Evolutionary conservation across 2,797 vertebrate species (phyloP).

Genomic region (Enteromius argenteus): DNA sequence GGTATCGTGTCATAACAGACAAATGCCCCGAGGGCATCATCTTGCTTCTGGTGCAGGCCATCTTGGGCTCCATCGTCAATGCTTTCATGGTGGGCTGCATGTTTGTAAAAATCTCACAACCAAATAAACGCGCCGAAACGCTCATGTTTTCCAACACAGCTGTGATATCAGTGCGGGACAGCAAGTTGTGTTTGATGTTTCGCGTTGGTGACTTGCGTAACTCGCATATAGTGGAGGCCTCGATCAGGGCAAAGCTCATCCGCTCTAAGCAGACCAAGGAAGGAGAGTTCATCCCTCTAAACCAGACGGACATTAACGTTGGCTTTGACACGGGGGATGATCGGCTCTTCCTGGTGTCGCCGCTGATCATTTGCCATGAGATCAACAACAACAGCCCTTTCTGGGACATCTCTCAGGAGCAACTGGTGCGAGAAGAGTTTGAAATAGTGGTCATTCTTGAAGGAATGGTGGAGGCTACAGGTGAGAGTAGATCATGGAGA

Average conservation of each 20-base stretch:
- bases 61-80: slow-evolving; percentile 70
- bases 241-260: slow-evolving; percentile 69
- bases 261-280: slow-evolving; percentile 68
- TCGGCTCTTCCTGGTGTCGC: slow-evolving; percentile 70
- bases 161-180: slow-evolving; percentile 66
- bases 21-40: slow-evolving; percentile 68
- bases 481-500: slow-evolving; percentile 46
- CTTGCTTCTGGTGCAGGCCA: slow-evolving; percentile 68
- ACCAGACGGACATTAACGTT: slow-evolving; percentile 70
- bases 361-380: slow-evolving; percentile 71
- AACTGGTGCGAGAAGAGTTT: slow-evolving; percentile 66
- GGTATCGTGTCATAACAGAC: slow-evolving; percentile 70
- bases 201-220: slow-evolving; percentile 69
- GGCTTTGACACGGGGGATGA: slow-evolving; percentile 68
- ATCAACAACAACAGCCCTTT: slow-evolving; percentile 68
- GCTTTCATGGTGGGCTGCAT: slow-evolving; percentile 72
- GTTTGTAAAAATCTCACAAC: slow-evolving; percentile 72
- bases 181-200: slow-evolving; percentile 70
- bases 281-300: slow-evolving; percentile 70
- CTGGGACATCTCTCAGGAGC: slow-evolving; percentile 67
- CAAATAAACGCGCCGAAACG: slow-evolving; percentile 69
- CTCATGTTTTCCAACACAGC: slow-evolving; percentile 71
- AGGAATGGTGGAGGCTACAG: slow-evolving; percentile 72
- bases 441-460: slow-evolving; percentile 71
- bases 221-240: slow-evolving; percentile 71